Evolutionary conservation across 2,888 invertebrate genomes (phyloP).

Genomic region (Iphiclides podalirius): DNA sequence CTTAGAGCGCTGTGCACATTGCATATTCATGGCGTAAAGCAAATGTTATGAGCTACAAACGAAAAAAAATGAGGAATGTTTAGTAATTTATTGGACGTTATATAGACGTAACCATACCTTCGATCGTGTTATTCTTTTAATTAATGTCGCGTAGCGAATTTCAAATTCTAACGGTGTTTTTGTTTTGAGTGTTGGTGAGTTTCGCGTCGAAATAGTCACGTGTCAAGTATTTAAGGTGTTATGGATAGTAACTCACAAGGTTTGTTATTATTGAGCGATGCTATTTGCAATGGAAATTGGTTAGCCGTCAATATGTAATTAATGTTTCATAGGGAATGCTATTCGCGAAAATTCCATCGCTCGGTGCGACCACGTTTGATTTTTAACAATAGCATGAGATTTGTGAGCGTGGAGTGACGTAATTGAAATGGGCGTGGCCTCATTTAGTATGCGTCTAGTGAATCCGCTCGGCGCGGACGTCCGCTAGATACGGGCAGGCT

Average conservation of each 20-base stretch:
- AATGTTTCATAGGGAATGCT: too few species aligned
- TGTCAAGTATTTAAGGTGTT: too few species aligned
- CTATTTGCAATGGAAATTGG: too few species aligned
- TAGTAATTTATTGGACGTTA: conserved; percentile 16
- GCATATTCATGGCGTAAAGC: conserved; percentile 20
- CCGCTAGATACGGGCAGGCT: conserved; percentile 36
- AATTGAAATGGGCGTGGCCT: conserved; percentile 39
- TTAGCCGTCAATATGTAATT: too few species aligned
- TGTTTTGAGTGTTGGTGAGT: too few species aligned
- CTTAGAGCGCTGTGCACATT: conserved; percentile 11
- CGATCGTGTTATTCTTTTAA: conserved; percentile 9
- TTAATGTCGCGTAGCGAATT: conserved; percentile 1
- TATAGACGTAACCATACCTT: conserved; percentile 14
- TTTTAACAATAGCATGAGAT: background rate
- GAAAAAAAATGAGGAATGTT: conserved; percentile 15
- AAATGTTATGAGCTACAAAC: conserved; percentile 10
- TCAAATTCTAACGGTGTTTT: too few species aligned
- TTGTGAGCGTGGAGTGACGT: conserved; percentile 15
- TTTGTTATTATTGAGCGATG: too few species aligned
- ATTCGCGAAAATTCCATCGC: too few species aligned
- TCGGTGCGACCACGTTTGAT: too few species aligned
- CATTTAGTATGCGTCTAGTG: conserved; percentile 55
- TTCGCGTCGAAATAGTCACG: too few species aligned
- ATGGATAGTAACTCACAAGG: too few species aligned
- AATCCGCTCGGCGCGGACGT: conserved; percentile 39